These are phyloP conservation scores for Oxyruncus cristatus DNA, from an alignment of 2,113 vertebrate genomes.

Conservation along the genomic window DNA sequence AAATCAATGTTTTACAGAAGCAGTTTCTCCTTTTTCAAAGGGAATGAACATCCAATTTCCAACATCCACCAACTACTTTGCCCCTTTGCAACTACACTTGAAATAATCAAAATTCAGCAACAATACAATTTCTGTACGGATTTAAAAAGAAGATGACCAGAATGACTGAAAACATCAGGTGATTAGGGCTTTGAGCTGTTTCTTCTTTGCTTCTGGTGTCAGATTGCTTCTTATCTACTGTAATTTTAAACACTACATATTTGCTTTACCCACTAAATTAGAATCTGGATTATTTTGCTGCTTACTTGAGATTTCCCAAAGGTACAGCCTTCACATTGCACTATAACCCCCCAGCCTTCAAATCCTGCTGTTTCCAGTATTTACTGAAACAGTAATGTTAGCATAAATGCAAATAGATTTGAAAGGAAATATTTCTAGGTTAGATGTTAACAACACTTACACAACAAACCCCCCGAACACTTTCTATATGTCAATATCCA, in stretches of 20 bases:
- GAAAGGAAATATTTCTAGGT: neutral
- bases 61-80: neutral
- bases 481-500: neutral
- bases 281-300: constrained; percentile 75
- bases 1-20: neutral
- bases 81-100: neutral
- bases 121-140: neutral
- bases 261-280: constrained; percentile 64
- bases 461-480: neutral
- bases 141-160: constrained; percentile 5
- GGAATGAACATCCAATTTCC: rapidly evolving
- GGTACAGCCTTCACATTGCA: constrained; percentile 47
- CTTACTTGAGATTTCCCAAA: constrained; percentile 69
- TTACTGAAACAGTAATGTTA: neutral
- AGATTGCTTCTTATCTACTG: constrained; percentile 60
- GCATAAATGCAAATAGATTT: constrained; percentile 5
- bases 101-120: neutral
- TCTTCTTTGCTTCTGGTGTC: constrained; percentile 32
- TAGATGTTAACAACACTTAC: neutral
- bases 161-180: constrained; percentile 46
- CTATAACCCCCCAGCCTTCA: neutral
- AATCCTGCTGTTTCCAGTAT: constrained; percentile 36
- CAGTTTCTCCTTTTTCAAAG: neutral
- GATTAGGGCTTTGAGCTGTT: constrained; percentile 51
- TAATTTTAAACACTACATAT: constrained; percentile 62